Percentiles rank a stretch among this genome's conserved stretches.
These are phyloP conservation scores for Euzetes globulus DNA, from an alignment of 2,888 invertebrate genomes.

Conservation along the genomic window DNA sequence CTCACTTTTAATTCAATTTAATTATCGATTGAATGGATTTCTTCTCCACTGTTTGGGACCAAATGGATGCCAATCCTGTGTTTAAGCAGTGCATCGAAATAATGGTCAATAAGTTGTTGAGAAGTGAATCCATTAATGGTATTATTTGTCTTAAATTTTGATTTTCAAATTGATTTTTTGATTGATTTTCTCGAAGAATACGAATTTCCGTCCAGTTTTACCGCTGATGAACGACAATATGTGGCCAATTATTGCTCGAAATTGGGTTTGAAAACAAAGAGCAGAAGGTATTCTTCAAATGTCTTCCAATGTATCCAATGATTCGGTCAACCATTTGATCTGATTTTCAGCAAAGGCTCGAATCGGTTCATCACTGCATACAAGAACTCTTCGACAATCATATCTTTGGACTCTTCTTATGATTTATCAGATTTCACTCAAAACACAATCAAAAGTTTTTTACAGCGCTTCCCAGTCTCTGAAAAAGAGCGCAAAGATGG, in stretches of 20 bases:
- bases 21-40: slow-evolving; percentile 1
- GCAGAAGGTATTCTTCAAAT: slow-evolving; percentile 59
- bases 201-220: slow-evolving; percentile 64
- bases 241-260: slow-evolving; percentile 63
- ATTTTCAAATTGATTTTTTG: neutral
- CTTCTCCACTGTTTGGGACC: neutral
- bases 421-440: slow-evolving; percentile 58
- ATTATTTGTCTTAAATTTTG: neutral
- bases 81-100: neutral
- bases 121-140: slow-evolving; percentile 8
- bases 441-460: slow-evolving; percentile 57
- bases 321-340: neutral
- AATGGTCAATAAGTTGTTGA: neutral
- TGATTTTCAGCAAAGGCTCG: slow-evolving; percentile 54
- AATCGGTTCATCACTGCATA: slow-evolving; percentile 62
- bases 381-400: slow-evolving; percentile 62
- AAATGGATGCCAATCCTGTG: neutral
- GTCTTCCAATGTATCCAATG: neutral
- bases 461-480: slow-evolving; percentile 61
- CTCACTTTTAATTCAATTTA: neutral
- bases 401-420: slow-evolving; percentile 60
- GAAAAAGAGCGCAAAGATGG: slow-evolving; percentile 62
- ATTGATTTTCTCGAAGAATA: slow-evolving; percentile 46
- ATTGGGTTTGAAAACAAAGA: slow-evolving; percentile 68
- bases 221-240: slow-evolving; percentile 68